Evolutionary conservation across 2,888 invertebrate genomes (phyloP).

Genomic region (Zygogramma bicolorata): DNA sequence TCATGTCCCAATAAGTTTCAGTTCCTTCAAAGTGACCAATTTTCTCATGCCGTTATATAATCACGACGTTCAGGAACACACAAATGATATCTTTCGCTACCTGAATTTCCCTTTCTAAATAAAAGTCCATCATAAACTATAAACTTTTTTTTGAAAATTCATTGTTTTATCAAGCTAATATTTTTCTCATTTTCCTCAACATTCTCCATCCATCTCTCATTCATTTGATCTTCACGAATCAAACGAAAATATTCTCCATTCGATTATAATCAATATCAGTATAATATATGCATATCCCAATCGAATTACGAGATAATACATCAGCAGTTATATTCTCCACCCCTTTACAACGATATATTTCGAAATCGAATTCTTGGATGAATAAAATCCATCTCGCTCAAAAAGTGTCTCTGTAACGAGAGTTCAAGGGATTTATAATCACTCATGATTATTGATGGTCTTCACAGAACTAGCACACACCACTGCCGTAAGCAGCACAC

Average conservation of each 20-base stretch:
- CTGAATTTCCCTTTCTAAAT: background rate
- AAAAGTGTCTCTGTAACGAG: constrained; percentile 22
- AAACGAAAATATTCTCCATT: background rate
- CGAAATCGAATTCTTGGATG: constrained; percentile 30
- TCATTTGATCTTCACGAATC: background rate
- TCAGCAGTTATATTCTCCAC: constrained; percentile 16
- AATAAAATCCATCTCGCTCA: constrained; percentile 32
- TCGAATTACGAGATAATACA: background rate
- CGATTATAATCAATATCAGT: background rate
- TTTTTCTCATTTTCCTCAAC: background rate
- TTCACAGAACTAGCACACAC: constrained; percentile 17
- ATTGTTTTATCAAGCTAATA: background rate
- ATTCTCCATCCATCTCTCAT: background rate
- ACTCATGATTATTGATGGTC: constrained; percentile 17
- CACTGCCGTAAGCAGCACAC: background rate
- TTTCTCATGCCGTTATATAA: no score
- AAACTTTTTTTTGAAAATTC: constrained; percentile 3
- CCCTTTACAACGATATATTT: constrained; percentile 25
- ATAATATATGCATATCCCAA: background rate
- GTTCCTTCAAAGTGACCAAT: no score
- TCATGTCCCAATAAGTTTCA: constrained; percentile 3
- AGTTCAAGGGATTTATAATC: constrained; percentile 34
- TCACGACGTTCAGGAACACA: no score
- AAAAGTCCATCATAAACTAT: constrained; percentile 2
- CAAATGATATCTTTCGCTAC: no score